Conservation (phyloP, 1,140 invertebrate species). For the Lordiphosa stackelbergi region DNA sequence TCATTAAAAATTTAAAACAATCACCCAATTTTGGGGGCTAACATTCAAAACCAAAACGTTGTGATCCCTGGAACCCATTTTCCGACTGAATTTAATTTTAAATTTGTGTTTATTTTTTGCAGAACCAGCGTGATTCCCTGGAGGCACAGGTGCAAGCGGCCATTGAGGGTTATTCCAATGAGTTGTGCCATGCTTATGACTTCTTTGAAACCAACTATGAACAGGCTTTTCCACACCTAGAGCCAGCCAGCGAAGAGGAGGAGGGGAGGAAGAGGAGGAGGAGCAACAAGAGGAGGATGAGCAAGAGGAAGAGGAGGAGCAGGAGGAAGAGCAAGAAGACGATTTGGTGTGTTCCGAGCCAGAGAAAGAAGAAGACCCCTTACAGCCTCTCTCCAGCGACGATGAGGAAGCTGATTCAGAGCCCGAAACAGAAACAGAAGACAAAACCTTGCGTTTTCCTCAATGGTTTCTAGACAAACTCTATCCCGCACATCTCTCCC, state of each 20-base stretch:
- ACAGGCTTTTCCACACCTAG: conserved; percentile 36
- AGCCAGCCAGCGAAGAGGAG: conserved; percentile 32
- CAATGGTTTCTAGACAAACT: conserved; percentile 83
- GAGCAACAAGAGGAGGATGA: conserved; percentile 13
- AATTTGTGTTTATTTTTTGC: conserved; percentile 2
- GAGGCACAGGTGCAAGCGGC: conserved; percentile 80
- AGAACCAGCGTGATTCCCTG: conserved; percentile 78
- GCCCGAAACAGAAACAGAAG: conserved; percentile 40
- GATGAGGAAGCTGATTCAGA: conserved; percentile 9
- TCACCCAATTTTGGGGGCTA: no score
- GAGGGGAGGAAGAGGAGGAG: conserved; percentile 10
- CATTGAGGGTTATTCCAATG: conserved; percentile 81
- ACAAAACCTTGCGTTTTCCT: conserved; percentile 77
- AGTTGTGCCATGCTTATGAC: conserved; percentile 79
- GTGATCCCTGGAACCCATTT: no score
- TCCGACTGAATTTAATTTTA: no score
- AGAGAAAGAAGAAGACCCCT: conserved; percentile 26
- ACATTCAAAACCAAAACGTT: no score
- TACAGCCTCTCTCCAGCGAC: conserved; percentile 8
- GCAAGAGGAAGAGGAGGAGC: conserved; percentile 19
- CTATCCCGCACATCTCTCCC: conserved; percentile 80
- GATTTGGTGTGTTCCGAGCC: background rate
- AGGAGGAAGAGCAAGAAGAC: background rate
- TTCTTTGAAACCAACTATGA: conserved; percentile 78
- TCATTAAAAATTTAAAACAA: no score